Evolutionary conservation across 2,888 invertebrate species (phyloP).

Genomic region (Eledona agricola): DNA sequence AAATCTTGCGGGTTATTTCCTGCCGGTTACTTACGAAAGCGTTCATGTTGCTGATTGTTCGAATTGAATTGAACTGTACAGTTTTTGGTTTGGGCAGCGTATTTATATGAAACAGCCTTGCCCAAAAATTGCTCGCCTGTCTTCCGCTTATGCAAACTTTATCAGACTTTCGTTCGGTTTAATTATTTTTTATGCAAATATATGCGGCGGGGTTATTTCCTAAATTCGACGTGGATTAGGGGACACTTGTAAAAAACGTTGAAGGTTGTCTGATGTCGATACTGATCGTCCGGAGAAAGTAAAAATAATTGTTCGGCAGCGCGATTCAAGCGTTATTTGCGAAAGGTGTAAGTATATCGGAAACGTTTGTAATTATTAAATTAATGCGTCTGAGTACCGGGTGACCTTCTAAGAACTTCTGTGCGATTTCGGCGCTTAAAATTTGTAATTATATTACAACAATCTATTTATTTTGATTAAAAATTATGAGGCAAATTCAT

Average conservation of each 20-base stretch:
- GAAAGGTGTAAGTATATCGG: too few species aligned
- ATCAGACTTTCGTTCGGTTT: conserved; percentile 17
- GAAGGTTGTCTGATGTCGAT: conserved; percentile 1
- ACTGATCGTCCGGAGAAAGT: too few species aligned
- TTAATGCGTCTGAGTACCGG: too few species aligned
- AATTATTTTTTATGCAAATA: conserved; percentile 31
- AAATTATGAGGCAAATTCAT: too few species aligned
- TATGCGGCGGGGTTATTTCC: conserved; percentile 9
- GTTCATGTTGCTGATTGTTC: conserved; percentile 32
- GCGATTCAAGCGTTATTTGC: too few species aligned
- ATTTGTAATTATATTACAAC: too few species aligned
- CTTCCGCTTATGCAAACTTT: conserved; percentile 33
- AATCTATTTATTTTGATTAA: too few species aligned
- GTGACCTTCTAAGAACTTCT: too few species aligned
- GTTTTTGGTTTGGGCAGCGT: conserved; percentile 8
- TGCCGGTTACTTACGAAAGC: conserved; percentile 29
- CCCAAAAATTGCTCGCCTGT: conserved; percentile 19
- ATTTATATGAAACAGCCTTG: conserved; percentile 34
- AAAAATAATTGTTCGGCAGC: too few species aligned
- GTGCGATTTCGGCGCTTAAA: too few species aligned
- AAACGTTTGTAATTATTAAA: too few species aligned
- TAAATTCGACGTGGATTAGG: conserved; percentile 6
- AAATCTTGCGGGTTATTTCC: not conserved
- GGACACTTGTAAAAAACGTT: not conserved
- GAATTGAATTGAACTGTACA: conserved; percentile 28